A percentile compares a stretch with the other conserved stretches of the same genome.
Conservation (phyloP, 2,888 invertebrate species). For the Theristus sp. region DNA sequence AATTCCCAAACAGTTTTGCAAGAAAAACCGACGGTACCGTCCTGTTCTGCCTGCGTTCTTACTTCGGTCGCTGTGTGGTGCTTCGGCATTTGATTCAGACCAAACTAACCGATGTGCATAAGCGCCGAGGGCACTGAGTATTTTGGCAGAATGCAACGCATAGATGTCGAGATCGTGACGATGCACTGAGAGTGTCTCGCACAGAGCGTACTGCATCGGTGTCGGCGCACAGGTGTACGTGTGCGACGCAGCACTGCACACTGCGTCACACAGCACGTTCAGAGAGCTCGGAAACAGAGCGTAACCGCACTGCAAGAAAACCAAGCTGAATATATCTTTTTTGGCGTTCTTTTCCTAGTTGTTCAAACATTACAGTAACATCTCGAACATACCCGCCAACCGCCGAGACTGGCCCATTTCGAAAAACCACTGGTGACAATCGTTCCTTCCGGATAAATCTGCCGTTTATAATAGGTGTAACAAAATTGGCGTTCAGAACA, state of each 20-base stretch:
- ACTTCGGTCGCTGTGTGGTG: no score
- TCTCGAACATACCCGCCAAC: constrained; percentile 29
- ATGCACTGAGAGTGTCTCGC: constrained; percentile 19
- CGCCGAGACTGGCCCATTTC: constrained; percentile 33
- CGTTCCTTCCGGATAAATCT: constrained; percentile 31
- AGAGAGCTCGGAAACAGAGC: constrained; percentile 20
- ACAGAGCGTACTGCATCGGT: constrained; percentile 29
- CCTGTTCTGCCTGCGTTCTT: no score
- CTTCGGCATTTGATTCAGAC: no score
- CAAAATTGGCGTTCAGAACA: no score
- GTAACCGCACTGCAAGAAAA: constrained; percentile 7
- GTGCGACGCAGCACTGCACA: constrained; percentile 29
- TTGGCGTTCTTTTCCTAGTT: no score
- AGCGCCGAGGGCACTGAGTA: constrained; percentile 20
- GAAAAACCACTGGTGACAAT: constrained; percentile 29
- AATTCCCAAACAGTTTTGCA: no score
- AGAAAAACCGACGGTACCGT: no score
- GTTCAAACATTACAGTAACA: background rate
- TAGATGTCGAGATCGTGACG: constrained; percentile 19
- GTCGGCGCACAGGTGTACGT: constrained; percentile 29
- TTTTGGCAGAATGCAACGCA: constrained; percentile 23
- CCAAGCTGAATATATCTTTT: background rate
- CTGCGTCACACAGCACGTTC: constrained; percentile 14
- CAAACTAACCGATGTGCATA: constrained; percentile 11
- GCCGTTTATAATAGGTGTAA: constrained; percentile 7